Evolutionary conservation across 2,797 vertebrate species (phyloP), one percentile per base, ranked within the genome.

Genomic region (Phrynocephalus forsythii): DNA sequence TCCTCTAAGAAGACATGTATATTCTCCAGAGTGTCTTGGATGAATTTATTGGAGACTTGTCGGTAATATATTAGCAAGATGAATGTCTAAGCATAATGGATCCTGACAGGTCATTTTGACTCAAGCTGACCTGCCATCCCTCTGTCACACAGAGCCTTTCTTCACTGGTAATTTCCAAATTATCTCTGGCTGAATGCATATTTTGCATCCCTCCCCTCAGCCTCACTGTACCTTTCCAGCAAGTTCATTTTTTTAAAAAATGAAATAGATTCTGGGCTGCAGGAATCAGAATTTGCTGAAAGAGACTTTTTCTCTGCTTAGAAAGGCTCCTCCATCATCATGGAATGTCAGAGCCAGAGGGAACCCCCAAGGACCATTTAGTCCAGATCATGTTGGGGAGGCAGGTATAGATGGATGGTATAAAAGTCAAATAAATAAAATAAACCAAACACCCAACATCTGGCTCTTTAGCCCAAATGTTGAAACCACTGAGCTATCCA

Each of bases 41-140:
- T 80, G 78, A 28, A 73, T 80, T 80, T 80, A 56, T 80, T 38
- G 67, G 13, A n/a, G n/a, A 67, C 77, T 78, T 16, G n/a, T 13
- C 22, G 28, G 76, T 69, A n/a, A n/a, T 77, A 69, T 79, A 86
- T 79, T 79, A 76, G 72, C 5, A 20, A 52, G 77, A 28, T 73
- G 68, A 72, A 63, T 86, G 44, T 73, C 67, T 26, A 60, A 79
- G 48, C 10, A 7, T 69, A 80, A 80, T 80, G 50, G 24, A 60
- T 73, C 80, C 82, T 87, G 85, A 72, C 85, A 86, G 85, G 66
- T 72, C 77, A 71, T 72, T 80, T 71, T 79, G 77, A 73, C 78
- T 72, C 52, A 5, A 72, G 66, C 50, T 33, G 79, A 63, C 48
- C 63, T 80, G 56, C 0, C 16, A 2, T 80, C 48, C 26, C 8